These are phyloP conservation scores for Mustelus asterias DNA, from an alignment of 2,113 vertebrate genomes.

Conservation along the genomic window DNA sequence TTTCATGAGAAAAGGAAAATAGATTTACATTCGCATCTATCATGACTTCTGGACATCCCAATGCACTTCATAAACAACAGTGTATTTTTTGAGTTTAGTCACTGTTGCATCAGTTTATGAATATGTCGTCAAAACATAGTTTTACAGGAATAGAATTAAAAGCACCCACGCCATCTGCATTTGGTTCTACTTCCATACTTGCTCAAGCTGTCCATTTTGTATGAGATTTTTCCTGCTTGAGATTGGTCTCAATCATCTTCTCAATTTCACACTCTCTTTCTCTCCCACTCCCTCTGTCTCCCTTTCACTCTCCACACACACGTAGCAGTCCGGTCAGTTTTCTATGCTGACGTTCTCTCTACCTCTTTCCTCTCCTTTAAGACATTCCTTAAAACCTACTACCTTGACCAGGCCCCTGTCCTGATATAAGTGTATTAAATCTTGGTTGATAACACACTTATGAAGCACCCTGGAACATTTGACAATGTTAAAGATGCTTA, in stretches of 20 bases:
- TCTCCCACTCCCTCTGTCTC: neutral
- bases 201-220: neutral
- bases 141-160: neutral
- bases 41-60: no score
- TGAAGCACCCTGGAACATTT: no score
- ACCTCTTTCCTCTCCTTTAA: neutral
- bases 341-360: neutral
- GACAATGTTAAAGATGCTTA: no score
- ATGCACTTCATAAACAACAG: no score
- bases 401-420: neutral
- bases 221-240: neutral
- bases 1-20: no score
- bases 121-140: no score
- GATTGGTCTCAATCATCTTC: neutral
- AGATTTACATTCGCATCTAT: no score
- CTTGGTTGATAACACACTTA: no score
- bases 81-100: no score
- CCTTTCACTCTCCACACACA: no score
- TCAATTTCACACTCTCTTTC: neutral
- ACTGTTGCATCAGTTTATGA: no score
- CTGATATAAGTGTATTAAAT: no score
- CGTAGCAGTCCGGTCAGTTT: neutral
- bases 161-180: neutral
- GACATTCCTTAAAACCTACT: neutral
- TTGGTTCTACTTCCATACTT: neutral